These are phyloP conservation scores for Laterallus jamaicensis DNA, from an alignment of 2,113 vertebrate genomes.

Conservation along the genomic window DNA sequence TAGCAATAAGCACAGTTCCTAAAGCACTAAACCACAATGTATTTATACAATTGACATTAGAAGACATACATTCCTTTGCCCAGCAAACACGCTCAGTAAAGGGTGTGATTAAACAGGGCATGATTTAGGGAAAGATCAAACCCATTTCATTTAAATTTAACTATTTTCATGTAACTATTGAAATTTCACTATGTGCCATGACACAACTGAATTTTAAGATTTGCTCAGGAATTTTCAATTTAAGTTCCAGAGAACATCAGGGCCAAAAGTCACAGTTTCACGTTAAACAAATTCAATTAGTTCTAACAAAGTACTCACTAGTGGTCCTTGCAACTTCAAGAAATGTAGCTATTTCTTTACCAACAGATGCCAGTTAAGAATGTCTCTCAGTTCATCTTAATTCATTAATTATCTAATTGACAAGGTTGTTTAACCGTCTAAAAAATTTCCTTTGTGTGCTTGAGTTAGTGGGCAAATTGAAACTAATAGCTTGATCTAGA, in stretches of 20 bases:
- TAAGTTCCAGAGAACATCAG: not conserved
- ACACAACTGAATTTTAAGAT: not conserved
- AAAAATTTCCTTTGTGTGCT: conserved; percentile 66
- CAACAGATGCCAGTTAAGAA: conserved; percentile 58
- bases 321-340: not conserved
- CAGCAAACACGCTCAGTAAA: not conserved
- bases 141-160: not conserved
- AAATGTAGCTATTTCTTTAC: conserved; percentile 35
- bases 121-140: not conserved
- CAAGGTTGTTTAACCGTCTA: conserved; percentile 63
- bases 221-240: not conserved
- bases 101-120: not conserved
- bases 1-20: not conserved
- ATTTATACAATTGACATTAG: not conserved
- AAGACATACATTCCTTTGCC: not conserved
- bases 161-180: not conserved
- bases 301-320: not conserved
- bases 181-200: not conserved
- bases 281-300: not conserved
- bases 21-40: not conserved
- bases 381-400: conserved; percentile 63
- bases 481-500: conserved; percentile 64
- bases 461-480: conserved; percentile 66
- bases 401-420: conserved; percentile 72
- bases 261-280: not conserved